phyloP scores from a whole-genome alignment of 2,888 invertebrate genomes.

The Gasteruption jaculator region DNA sequence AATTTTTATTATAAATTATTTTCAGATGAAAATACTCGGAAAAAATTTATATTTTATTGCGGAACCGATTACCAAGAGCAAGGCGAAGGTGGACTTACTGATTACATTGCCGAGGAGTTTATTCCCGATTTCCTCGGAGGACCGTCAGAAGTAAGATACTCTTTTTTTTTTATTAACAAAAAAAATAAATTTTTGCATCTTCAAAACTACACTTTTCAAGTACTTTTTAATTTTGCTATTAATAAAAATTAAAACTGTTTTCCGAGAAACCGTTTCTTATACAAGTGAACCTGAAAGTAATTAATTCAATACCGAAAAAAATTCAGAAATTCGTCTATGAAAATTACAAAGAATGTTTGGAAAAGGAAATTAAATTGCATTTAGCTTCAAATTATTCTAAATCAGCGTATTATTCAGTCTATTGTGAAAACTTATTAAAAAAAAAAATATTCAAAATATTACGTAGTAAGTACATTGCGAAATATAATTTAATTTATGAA shows the following conservation, averaged over 20 bases:
- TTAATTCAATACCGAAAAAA: background rate
- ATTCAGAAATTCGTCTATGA: background rate
- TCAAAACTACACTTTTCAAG: slow-evolving; percentile 1
- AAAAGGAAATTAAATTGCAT: background rate
- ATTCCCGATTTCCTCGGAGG: slow-evolving; percentile 94
- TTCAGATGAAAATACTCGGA: slow-evolving; percentile 85
- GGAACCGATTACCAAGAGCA: slow-evolving; percentile 77
- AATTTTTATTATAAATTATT: slow-evolving; percentile 10
- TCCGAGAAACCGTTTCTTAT: slow-evolving; percentile 11
- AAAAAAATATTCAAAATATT: too few species aligned
- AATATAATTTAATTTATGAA: too few species aligned
- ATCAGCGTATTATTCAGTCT: too few species aligned
- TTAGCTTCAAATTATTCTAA: background rate
- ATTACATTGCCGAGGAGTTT: slow-evolving; percentile 79
- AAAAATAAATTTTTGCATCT: background rate
- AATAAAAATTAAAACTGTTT: background rate
- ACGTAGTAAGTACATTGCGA: too few species aligned
- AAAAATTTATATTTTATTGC: slow-evolving; percentile 88
- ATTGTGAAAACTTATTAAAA: too few species aligned
- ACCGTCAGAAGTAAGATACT: slow-evolving; percentile 68
- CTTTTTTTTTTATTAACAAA: background rate
- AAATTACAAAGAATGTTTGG: background rate
- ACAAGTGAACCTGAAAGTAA: too few species aligned
- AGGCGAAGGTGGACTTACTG: slow-evolving; percentile 73
- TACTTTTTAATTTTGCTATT: slow-evolving; percentile 6